A percentile compares a stretch with the other conserved stretches of the same genome.
Evolutionary conservation across 1,140 invertebrate species (phyloP).

Genomic region (Drosophila orena): DNA sequence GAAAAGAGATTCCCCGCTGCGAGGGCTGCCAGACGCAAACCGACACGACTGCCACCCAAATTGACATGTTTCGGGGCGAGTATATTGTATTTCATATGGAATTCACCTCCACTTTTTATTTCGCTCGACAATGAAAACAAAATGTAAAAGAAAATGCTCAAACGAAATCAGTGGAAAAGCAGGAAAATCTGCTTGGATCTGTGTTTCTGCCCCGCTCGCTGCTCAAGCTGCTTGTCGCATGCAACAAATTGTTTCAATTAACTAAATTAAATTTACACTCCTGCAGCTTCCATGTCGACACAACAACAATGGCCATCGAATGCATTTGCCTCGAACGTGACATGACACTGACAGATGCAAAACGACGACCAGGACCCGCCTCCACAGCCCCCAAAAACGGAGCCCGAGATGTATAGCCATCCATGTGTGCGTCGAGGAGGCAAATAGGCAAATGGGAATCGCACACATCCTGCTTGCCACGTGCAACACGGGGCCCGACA

Average conservation of each 20-base stretch:
- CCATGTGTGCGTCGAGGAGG: constrained; percentile 16
- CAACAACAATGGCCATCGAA: constrained; percentile 59
- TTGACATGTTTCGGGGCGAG: constrained; percentile 76
- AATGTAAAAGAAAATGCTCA: constrained; percentile 74
- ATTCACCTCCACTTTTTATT: constrained; percentile 16
- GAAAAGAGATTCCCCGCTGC: constrained; percentile 70
- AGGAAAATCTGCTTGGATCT: constrained; percentile 27
- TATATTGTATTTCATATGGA: constrained; percentile 55
- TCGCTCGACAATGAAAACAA: constrained; percentile 20
- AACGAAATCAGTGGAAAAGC: constrained; percentile 77
- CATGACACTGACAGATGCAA: constrained; percentile 82
- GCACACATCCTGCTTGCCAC: constrained; percentile 69
- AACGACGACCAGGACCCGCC: constrained; percentile 48
- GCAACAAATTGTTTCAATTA: constrained; percentile 85
- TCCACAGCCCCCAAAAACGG: constrained; percentile 39
- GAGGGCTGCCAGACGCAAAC: constrained; percentile 63
- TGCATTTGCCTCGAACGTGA: constrained; percentile 78
- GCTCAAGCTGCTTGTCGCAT: constrained; percentile 66
- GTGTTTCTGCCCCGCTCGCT: constrained; percentile 27
- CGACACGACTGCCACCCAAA: constrained; percentile 63
- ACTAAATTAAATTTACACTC: constrained; percentile 84
- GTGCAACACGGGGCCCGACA: constrained; percentile 46
- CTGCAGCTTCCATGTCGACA: constrained; percentile 66
- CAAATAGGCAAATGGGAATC: constrained; percentile 63
- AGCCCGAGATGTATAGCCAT: no score